Evolutionary conservation across 2,113 vertebrate species (phyloP).

Genomic region (Damaliscus lunatus): DNA sequence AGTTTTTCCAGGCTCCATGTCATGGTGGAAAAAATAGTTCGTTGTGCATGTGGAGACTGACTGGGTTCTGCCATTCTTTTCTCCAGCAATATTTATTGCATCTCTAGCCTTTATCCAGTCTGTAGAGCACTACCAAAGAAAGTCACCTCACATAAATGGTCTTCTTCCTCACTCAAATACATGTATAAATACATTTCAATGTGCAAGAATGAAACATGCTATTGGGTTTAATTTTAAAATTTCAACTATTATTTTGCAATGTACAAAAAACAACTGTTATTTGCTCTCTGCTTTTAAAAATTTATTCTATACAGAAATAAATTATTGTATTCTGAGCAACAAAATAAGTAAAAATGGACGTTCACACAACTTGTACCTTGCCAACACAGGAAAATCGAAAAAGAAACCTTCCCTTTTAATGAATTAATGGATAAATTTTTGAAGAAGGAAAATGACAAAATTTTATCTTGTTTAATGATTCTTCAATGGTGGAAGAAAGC

Average conservation of each 20-base stretch:
- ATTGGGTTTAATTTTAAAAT: not conserved
- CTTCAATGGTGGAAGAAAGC: not conserved
- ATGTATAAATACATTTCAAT: not conserved
- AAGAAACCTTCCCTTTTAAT: not conserved
- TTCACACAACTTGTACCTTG: not conserved
- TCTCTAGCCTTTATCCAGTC: not conserved
- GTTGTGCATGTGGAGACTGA: not conserved
- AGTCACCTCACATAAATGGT: not conserved
- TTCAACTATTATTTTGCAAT: not conserved
- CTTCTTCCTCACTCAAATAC: not conserved
- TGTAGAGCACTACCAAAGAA: not conserved
- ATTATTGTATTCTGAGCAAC: not conserved
- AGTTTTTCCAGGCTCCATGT: not conserved
- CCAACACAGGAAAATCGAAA: not conserved
- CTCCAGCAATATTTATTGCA: not conserved
- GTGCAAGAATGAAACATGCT: not conserved
- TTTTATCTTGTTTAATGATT: not conserved
- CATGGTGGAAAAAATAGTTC: not conserved
- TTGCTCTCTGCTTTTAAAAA: not conserved
- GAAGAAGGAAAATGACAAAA: not conserved
- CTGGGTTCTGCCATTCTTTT: not conserved
- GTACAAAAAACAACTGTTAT: not conserved
- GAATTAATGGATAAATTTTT: not conserved
- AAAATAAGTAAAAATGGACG: not conserved
- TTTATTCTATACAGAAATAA: not conserved